Base-by-base conservation (phyloP, 1,140 invertebrate genomes). In the Cydia fagiglandana region DNA sequence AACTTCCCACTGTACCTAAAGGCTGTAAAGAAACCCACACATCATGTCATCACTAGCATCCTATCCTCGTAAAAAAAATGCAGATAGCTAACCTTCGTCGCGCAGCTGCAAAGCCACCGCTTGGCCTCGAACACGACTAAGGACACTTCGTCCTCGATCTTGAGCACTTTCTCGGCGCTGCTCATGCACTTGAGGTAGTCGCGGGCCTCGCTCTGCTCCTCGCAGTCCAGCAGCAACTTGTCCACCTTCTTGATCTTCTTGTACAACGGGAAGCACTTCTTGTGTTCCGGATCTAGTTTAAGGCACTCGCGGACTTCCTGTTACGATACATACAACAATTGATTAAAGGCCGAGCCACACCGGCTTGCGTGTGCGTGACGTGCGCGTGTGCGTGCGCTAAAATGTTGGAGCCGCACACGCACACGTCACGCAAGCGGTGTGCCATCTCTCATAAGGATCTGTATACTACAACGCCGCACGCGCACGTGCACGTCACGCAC, bases 251-350 rank as follows among this genome's bases (percentile, higher is more conserved):
- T 99, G 2, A 99, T 93, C 89, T 98, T 98, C 89, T 99, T 99
- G 91, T 99, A 99, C 86, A 99, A 96, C n/a, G 96, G 95, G 91
- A 96, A 98, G 93, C 99, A 99, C 76, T 96, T 94, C 91, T 99
- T 98, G 91, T 99, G 98, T 84, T 99, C 99, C 0, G 98, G 98
- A 94, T 99, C 99, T 30, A 99, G 93, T 93, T 99, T 99, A 10
- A 99, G 94, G 92, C 99, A 99, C 92, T 99, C 98, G 28, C 99
- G 95, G 80, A 99, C 97, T 94, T 99, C 97, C 90, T 96, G 96
- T 81, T 53, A 75, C 10, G 4, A 34, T 41, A 56, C n/a, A 73
- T 24, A n/a, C 9, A 61, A 53, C 50, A 53, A 50, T 9, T 50
- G 15, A 50, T 50, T n/a, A n/a, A n/a, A n/a, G n/a, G n/a, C n/a